Base-by-base conservation (phyloP, 2,797 vertebrate species). In the Sciurus carolinensis region DNA sequence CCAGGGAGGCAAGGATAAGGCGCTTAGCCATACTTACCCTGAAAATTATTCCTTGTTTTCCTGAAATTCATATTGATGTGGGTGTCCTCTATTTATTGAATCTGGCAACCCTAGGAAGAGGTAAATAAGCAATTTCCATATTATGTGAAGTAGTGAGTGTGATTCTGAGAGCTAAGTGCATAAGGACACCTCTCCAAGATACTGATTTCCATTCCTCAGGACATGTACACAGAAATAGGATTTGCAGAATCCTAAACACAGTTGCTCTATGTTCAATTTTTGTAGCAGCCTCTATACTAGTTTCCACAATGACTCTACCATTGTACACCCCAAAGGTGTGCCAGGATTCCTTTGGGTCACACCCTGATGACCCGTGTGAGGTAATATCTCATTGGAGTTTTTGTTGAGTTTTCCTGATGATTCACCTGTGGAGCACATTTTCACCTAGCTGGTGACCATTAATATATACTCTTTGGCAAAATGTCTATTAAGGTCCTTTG, bases 41-140 rank as follows among this genome's bases (percentile, higher is more conserved):
- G 36, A 86, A 96, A 77, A 84, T 59, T 39, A 71, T 44, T 94
- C 85, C 79, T 47, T 73, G 12, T 64, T 84, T 89, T 71, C 88
- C 57, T 73, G 75, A 94, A 89, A 89, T 57, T 62, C 36, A 84
- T 20, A 50, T 75, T 79, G 89, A 69, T 92, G 42, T 79, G 50
- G 24, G 4, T 42, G 7, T 44, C 54, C 39, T 85, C 2, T 28
- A 59, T 90, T 87, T 69, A 69, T 86, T 93, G 84, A 80, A 71
- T 85, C 22, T 72, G 36, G 4, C 26, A 72, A 67, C 1, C 33
- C 7, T 4, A 86, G 15, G 54, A 81, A 54, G 91, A 62, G 4
- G 2, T 67, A 91, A 91, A 57, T 3, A 52, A 52, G 15, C 9
- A 39, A 50, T 81, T 82, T 85, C 50, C 87, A 71, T 28, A 69